These are phyloP conservation scores for Marcusenius ussheri DNA, from an alignment of 2,113 vertebrate species.

Conservation along the genomic window DNA sequence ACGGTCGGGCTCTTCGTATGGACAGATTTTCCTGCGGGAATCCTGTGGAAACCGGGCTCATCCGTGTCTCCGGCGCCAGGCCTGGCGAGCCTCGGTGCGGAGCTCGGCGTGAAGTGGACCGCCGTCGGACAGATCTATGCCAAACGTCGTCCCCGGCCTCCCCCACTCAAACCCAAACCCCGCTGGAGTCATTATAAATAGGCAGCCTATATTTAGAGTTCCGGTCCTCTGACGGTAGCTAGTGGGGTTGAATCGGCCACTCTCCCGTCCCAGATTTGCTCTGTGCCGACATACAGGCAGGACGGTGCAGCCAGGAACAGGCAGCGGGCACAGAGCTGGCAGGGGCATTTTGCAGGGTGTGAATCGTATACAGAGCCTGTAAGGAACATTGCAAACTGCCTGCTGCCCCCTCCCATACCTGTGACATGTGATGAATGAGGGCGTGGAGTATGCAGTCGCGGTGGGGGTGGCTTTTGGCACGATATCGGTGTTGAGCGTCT, in stretches of 20 bases:
- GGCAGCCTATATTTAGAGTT: constrained; percentile 20
- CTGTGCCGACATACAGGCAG: background rate
- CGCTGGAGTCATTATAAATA: constrained; percentile 51
- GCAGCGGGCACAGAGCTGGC: too few species aligned
- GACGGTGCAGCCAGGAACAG: background rate
- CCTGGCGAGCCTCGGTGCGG: background rate
- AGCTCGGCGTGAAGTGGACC: background rate
- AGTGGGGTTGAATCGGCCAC: background rate
- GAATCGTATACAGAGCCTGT: background rate
- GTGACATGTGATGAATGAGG: too few species aligned
- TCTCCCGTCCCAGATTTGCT: constrained; percentile 12
- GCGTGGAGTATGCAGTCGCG: background rate
- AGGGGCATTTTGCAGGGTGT: too few species aligned
- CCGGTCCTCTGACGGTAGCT: background rate
- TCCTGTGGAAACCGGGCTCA: background rate
- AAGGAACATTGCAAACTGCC: background rate
- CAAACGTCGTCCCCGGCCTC: constrained; percentile 18
- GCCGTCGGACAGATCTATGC: background rate
- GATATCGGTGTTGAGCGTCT: background rate
- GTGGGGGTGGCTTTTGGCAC: background rate
- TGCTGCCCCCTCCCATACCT: background rate
- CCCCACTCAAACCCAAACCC: constrained; percentile 25
- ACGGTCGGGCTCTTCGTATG: background rate
- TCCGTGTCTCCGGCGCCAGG: background rate
- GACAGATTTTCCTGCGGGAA: background rate